Base-by-base conservation (phyloP, 2,888 invertebrate genomes). In the Diarsia rubi region DNA sequence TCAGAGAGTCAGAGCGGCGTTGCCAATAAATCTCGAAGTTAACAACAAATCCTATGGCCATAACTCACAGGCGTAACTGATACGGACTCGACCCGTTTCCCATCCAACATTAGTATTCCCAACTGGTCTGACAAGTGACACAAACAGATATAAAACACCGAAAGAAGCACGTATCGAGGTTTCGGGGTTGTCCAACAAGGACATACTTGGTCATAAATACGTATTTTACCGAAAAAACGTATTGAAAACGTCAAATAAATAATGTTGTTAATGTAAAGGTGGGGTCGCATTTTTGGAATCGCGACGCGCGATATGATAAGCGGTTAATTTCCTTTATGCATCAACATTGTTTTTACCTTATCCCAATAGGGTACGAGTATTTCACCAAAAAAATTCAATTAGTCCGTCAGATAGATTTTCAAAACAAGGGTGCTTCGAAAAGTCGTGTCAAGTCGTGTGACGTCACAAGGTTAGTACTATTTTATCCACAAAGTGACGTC, bases 101-200 rank as follows among this genome's bases (percentile, higher is more conserved):
- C 73, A 70, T 54, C 66, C 67, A 52, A 76, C 59, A 84, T 86
- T 86, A 83, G 67, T 88, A 87, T 87, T 86, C 85, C 68, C 70
- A 75, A 60, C 69, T 70, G 74, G 68, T 79, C 69, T 75, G n/a
- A 63, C 69, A 83, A 81, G 66, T 70, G 76, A 79, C 75, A 71
- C 68, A 73, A 78, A 77, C 74, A 78, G 62, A 79, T 66, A 75
- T 78, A 83, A 84, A 85, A 84, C 75, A 73, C 67, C 71, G 70
- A 84, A 82, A 79, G 83, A 77, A 82, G 73, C 81, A 82, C 73
- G 83, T 84, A 90, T 86, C 71, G 84, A 87, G 90, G 90, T 90
- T 88, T 88, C 52, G 85, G 86, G 89, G 89, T 79, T 88, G 79
- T 84, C 73, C 78, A 86, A 88, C 79, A 89, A 89, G 87, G 88